phyloP scores from a whole-genome alignment of 2,113 vertebrate species.

The Brachypodius melanocephalos region DNA sequence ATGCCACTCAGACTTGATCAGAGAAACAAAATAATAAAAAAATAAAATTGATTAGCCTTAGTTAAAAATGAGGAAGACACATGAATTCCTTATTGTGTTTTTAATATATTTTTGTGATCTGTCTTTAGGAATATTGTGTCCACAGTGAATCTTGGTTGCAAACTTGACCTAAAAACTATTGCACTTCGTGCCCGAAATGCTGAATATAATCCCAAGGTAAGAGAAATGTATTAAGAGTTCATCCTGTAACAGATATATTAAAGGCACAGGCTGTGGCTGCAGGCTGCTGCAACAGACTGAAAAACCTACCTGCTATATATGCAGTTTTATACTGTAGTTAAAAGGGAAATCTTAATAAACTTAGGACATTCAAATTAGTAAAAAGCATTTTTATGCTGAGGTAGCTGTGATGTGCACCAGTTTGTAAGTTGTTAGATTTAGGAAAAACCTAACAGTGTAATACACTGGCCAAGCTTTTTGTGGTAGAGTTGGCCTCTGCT shows the following conservation, averaged over 20 bases:
- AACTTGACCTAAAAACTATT: conserved; percentile 98
- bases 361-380: background rate
- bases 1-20: background rate
- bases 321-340: background rate
- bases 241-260: background rate
- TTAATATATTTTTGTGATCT: conserved; percentile 31
- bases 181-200: conserved; percentile 98
- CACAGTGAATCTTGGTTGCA: conserved; percentile 97
- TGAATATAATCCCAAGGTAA: conserved; percentile 99
- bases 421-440: background rate
- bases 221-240: background rate
- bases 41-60: background rate
- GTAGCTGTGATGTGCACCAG: background rate
- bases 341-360: background rate
- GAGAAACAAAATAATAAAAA: background rate
- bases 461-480: background rate
- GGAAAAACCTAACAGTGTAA: background rate
- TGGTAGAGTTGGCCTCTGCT: background rate
- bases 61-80: background rate
- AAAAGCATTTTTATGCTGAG: background rate
- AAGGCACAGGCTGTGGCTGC: background rate
- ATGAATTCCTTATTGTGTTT: background rate
- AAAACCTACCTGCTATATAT: background rate
- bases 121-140: conserved; percentile 94
- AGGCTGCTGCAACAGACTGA: background rate